Percentiles rank a stretch among this genome's conserved stretches.
These are phyloP conservation scores for Agonopterix subpropinquella DNA, from an alignment of 2,888 invertebrate genomes.

Conservation along the genomic window DNA sequence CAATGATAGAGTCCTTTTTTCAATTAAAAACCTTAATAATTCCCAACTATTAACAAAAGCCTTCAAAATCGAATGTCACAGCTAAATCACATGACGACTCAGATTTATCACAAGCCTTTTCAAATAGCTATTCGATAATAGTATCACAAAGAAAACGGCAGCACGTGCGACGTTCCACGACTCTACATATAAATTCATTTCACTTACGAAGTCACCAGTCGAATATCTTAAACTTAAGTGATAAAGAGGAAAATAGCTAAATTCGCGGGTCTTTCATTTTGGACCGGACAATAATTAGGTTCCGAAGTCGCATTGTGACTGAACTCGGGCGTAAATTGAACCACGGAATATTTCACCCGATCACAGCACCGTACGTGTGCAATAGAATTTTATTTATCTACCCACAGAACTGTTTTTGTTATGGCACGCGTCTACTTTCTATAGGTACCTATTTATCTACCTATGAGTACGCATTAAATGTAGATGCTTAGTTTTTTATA, in stretches of 20 bases:
- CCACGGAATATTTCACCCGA: slow-evolving; percentile 65
- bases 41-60: no score
- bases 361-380: slow-evolving; percentile 56
- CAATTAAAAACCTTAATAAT: no score
- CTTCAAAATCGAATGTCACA: no score
- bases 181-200: no score
- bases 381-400: slow-evolving; percentile 68
- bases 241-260: no score
- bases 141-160: slow-evolving; percentile 41
- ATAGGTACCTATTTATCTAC: slow-evolving; percentile 28
- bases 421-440: slow-evolving; percentile 70
- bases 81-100: not conserved
- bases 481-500: slow-evolving; percentile 61
- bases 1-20: no score
- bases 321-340: slow-evolving; percentile 53
- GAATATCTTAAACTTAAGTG: no score
- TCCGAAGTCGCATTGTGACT: slow-evolving; percentile 47
- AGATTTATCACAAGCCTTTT: not conserved
- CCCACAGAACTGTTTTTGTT: slow-evolving; percentile 57
- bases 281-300: slow-evolving; percentile 42
- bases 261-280: not conserved
- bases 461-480: slow-evolving; percentile 17
- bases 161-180: slow-evolving; percentile 26
- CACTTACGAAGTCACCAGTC: no score
- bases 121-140: slow-evolving; percentile 19